phyloP scores from a whole-genome alignment of 2,888 invertebrate species.

The Dendrolimus houi region DNA sequence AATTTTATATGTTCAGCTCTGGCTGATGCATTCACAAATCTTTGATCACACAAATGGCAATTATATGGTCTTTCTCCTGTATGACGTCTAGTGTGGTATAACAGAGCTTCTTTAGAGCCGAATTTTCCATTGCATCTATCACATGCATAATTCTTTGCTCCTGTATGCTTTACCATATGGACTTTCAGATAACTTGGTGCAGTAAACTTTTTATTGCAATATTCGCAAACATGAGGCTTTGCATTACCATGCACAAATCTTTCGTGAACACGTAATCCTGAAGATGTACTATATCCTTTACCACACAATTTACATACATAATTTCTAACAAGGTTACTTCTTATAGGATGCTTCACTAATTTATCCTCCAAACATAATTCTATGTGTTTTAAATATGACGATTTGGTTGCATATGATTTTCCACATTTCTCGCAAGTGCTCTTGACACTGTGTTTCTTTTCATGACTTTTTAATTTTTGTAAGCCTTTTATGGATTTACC shows the following conservation, averaged over 20 bases:
- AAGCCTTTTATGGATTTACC: slow-evolving; percentile 46
- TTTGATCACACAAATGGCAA: slow-evolving; percentile 50
- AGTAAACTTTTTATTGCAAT: slow-evolving; percentile 59
- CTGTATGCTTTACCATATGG: slow-evolving; percentile 60
- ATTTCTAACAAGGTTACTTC: slow-evolving; percentile 39
- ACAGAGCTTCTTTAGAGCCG: slow-evolving; percentile 59
- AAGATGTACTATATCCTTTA: slow-evolving; percentile 55
- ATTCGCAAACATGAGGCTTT: slow-evolving; percentile 48
- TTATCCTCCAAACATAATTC: slow-evolving; percentile 45
- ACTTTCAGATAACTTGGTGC: slow-evolving; percentile 58
- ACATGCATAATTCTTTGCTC: slow-evolving; percentile 59
- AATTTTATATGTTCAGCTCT: slow-evolving; percentile 63
- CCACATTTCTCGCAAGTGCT: slow-evolving; percentile 56
- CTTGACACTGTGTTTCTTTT: slow-evolving; percentile 46
- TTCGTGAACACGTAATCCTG: slow-evolving; percentile 54
- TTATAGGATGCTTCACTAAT: slow-evolving; percentile 52
- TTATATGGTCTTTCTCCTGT: slow-evolving; percentile 63
- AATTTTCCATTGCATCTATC: slow-evolving; percentile 46
- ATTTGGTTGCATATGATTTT: slow-evolving; percentile 50
- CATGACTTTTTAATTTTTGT: slow-evolving; percentile 44
- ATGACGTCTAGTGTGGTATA: slow-evolving; percentile 60
- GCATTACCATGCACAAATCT: slow-evolving; percentile 59
- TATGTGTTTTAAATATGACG: slow-evolving; percentile 51
- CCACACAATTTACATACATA: slow-evolving; percentile 48
- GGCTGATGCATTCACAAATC: slow-evolving; percentile 61